These are phyloP conservation scores for Ancistrus triradiatus DNA, from an alignment of 2,113 vertebrate genomes.

Conservation along the genomic window DNA sequence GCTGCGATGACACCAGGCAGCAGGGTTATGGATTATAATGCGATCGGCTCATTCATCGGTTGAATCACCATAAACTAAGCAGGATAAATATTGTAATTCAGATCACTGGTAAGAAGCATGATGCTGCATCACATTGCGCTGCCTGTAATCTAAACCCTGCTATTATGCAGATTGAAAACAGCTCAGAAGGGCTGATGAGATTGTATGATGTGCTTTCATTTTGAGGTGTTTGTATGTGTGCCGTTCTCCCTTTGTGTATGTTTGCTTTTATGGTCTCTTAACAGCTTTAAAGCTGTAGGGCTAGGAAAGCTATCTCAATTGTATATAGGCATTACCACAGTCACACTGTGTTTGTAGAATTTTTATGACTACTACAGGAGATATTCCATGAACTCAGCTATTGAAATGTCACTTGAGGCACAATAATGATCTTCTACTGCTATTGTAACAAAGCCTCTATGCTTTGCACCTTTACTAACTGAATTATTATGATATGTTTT, in stretches of 20 bases:
- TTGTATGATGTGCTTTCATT: slow-evolving; percentile 27
- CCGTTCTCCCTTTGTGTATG: slow-evolving; percentile 9
- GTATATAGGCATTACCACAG: slow-evolving; percentile 9
- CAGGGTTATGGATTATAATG: slow-evolving; percentile 67
- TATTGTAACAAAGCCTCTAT: slow-evolving; percentile 10
- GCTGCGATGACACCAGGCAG: slow-evolving; percentile 67
- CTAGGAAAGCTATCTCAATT: slow-evolving; percentile 9
- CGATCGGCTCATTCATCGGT: slow-evolving; percentile 63
- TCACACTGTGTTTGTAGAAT: not conserved
- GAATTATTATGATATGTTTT: no score
- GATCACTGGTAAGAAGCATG: slow-evolving; percentile 58
- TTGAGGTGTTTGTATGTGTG: slow-evolving; percentile 3
- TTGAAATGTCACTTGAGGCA: slow-evolving; percentile 7
- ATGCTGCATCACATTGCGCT: slow-evolving; percentile 47
- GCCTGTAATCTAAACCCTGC: slow-evolving; percentile 59
- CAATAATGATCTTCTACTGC: slow-evolving; percentile 10
- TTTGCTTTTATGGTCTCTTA: slow-evolving; percentile 19
- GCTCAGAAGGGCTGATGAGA: slow-evolving; percentile 12
- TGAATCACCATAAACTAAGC: slow-evolving; percentile 62
- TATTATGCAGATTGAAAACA: slow-evolving; percentile 54
- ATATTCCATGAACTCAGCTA: slow-evolving; percentile 2
- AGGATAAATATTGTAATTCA: slow-evolving; percentile 73
- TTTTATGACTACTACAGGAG: slow-evolving; percentile 16
- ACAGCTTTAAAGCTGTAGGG: slow-evolving; percentile 20
- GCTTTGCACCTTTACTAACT: slow-evolving; percentile 3